Percentiles rank a stretch among this genome's conserved stretches.
phyloP scores from a whole-genome alignment of 2,113 vertebrate species.

The Psephotus haematonotus region DNA sequence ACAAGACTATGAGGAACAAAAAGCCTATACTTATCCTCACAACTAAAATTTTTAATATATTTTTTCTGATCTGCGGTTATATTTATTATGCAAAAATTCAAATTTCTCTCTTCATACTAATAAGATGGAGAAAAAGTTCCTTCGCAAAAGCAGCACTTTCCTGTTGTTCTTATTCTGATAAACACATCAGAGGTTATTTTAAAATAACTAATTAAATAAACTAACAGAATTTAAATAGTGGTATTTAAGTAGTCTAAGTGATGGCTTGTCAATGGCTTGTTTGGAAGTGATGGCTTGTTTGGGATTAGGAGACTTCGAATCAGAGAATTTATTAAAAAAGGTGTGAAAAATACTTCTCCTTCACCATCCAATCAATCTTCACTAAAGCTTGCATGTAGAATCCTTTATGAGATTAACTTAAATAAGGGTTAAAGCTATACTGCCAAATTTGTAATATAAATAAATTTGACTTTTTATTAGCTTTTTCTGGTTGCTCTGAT shows the following conservation, averaged over 20 bases:
- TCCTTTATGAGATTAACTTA: neutral
- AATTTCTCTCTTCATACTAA: neutral
- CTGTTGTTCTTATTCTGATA: neutral
- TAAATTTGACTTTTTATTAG: neutral
- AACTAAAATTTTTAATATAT: neutral
- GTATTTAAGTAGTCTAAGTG: neutral
- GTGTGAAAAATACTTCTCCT: neutral
- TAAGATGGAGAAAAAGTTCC: neutral
- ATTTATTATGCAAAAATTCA: neutral
- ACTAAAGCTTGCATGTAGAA: neutral
- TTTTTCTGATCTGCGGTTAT: neutral
- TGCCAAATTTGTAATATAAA: neutral
- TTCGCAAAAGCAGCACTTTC: neutral
- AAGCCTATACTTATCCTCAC: neutral
- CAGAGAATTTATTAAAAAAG: neutral
- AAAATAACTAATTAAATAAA: neutral
- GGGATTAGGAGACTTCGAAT: neutral
- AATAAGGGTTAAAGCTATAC: neutral
- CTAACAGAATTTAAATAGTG: neutral
- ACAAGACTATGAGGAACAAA: neutral
- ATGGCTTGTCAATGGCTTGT: neutral
- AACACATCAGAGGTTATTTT: neutral
- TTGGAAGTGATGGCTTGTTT: no score
- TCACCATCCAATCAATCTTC: neutral
- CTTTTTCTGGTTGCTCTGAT: neutral